Base-by-base conservation (phyloP, 2,113 vertebrate genomes). In the Labrus mixtus region DNA sequence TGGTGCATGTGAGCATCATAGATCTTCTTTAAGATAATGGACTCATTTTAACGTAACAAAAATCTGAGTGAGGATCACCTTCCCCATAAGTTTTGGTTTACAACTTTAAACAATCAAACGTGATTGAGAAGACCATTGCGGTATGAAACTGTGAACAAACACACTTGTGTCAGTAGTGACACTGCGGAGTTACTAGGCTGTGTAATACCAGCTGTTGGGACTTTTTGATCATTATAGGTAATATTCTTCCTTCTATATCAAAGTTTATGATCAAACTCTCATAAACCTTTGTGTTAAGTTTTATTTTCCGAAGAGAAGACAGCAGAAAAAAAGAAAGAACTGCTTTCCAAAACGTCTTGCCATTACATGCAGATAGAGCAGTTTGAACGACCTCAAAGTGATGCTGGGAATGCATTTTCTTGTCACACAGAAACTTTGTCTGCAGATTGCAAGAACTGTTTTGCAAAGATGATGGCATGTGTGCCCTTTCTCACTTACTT, bases 401-500 rank as follows among this genome's bases (percentile, higher is more conserved):
- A 36, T 22, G 0, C 41, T 8, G 10, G 50, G 2, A 37, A 66
- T 7, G 16, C 43, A 37, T 33, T 12, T 43, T 1, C 0, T 59
- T 29, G 15, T 56, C 9, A 37, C 23, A 46, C 20, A 20, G 4
- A 70, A 48, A 60, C 45, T 41, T 51, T 23, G 13, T 63, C 25
- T 9, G 9, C 16, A 25, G n/a, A 48, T 57, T 12, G 53, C 29
- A 8, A 9, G 39, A 69, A 41, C 54, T 59, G 1, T 66, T 81
- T 61, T 61, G 51, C 11, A 41, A 51, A 41, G 29, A 71, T 12
- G n/a, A 22, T 36, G 10, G 39, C 23, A 41, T 22, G 58, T 61
- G 53, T 54, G 41, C 20, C 70, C 53, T 76, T 51, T 23, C 22
- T 61, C 48, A 54, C 43, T 54, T 41, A 55, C 33, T 20, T 53